Evolutionary conservation across 2,797 vertebrate species (phyloP).

Genomic region (Thamnophis elegans): DNA sequence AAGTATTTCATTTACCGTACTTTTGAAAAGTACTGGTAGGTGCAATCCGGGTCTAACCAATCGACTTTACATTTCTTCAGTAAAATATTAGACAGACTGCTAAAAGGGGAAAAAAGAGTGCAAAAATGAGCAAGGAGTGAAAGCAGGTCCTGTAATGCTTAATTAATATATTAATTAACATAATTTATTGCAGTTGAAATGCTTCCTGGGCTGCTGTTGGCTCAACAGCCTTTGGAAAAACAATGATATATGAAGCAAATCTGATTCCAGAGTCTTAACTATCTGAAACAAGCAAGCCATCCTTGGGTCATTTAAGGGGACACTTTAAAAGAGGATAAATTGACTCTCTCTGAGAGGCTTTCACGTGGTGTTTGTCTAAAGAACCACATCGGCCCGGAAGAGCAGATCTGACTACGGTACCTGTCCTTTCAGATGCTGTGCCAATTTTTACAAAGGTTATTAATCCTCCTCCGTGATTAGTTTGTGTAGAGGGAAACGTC

Average conservation of each 20-base stretch:
- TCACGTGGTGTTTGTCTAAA: not conserved
- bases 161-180: not conserved
- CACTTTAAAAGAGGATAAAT: constrained; percentile 43
- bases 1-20: not conserved
- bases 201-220: not conserved
- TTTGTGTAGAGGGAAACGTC: constrained; percentile 52
- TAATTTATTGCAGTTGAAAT: not conserved
- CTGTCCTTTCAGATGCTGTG: constrained; percentile 54
- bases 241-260: not conserved
- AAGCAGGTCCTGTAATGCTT: not conserved
- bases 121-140: not conserved
- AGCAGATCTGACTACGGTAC: constrained; percentile 17
- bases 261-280: not conserved
- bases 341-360: constrained; percentile 1
- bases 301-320: not conserved
- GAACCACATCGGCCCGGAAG: not conserved
- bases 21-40: not conserved
- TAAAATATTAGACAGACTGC: not conserved
- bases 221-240: not conserved
- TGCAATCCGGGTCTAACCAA: not conserved
- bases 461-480: constrained; percentile 58
- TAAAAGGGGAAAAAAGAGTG: not conserved
- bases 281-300: not conserved
- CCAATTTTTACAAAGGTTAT: constrained; percentile 59
- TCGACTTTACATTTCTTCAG: not conserved